Evolutionary conservation across 2,888 invertebrate genomes (phyloP).

Genomic region (Punctoribates punctum): DNA sequence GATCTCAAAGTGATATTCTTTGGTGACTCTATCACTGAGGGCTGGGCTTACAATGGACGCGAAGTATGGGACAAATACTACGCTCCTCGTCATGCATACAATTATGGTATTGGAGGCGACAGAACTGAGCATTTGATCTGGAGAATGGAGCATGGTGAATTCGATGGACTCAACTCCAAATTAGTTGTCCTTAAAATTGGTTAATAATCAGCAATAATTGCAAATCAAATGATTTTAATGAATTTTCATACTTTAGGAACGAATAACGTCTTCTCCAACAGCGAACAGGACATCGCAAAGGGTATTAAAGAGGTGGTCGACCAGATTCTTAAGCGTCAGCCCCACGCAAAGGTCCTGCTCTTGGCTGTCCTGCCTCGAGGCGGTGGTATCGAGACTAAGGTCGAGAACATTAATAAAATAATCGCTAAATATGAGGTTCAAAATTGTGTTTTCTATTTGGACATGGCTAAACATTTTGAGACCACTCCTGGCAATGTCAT

Average conservation of each 20-base stretch:
- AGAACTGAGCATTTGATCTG: conserved; percentile 85
- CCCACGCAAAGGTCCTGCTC: not conserved
- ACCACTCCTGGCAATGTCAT: not conserved
- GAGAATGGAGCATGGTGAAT: conserved; percentile 82
- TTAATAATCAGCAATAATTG: not conserved
- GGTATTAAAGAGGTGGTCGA: not conserved
- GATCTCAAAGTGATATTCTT: conserved; percentile 20
- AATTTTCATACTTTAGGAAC: not conserved
- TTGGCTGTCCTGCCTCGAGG: conserved; percentile 28
- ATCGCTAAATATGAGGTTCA: conserved; percentile 9
- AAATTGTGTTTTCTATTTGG: conserved; percentile 11
- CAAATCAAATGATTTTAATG: too few relatives aligned
- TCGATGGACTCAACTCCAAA: conserved; percentile 83
- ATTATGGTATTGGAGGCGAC: conserved; percentile 85
- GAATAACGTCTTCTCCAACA: not conserved
- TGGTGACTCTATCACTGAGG: conserved; percentile 40
- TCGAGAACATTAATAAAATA: not conserved
- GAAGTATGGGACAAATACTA: conserved; percentile 83
- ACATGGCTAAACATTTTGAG: conserved; percentile 21
- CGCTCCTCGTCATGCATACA: conserved; percentile 84
- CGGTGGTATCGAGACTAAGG: not conserved
- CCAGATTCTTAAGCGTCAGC: not conserved
- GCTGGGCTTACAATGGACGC: conserved; percentile 16
- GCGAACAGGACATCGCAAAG: not conserved
- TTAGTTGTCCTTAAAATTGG: conserved; percentile 55